These are phyloP conservation scores for Oscheius sp. DNA, from an alignment of 2,888 invertebrate genomes.

Conservation along the genomic window DNA sequence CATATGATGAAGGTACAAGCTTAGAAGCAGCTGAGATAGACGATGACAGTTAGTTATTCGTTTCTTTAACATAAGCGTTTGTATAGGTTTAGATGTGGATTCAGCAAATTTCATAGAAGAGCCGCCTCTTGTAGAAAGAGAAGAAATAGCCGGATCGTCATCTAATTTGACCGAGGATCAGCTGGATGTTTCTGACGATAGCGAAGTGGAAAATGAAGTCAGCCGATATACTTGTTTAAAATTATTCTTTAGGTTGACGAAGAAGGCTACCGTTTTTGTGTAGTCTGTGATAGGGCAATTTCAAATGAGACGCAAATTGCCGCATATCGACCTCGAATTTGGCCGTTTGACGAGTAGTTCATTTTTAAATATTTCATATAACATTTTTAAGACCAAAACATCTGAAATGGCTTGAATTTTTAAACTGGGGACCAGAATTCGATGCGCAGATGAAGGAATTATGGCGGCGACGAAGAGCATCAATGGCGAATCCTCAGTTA, in stretches of 20 bases:
- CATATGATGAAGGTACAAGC: constrained; percentile 1
- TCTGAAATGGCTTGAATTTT: constrained; percentile 54
- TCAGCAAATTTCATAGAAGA: constrained; percentile 3
- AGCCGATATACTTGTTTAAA: too few species aligned
- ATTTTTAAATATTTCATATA: too few species aligned
- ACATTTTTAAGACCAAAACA: constrained; percentile 42
- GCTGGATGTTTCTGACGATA: constrained; percentile 50
- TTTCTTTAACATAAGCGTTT: not conserved
- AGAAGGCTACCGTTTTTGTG: constrained; percentile 39
- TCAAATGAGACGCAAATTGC: constrained; percentile 18
- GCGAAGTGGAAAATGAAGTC: constrained; percentile 49
- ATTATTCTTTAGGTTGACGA: too few species aligned
- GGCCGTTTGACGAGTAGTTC: constrained; percentile 54
- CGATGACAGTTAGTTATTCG: not conserved
- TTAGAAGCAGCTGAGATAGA: constrained; percentile 1
- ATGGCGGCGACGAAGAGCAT: constrained; percentile 48
- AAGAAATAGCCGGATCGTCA: not conserved
- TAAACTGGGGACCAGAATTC: constrained; percentile 51
- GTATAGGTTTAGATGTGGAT: not conserved
- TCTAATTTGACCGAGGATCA: too few species aligned
- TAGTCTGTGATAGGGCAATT: constrained; percentile 43
- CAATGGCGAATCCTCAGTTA: not conserved
- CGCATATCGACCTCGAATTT: constrained; percentile 40
- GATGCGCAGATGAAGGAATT: constrained; percentile 51
- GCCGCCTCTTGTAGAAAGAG: constrained; percentile 17